phyloP scores from a whole-genome alignment of 1,140 invertebrate species.

The Acromyrmex charruanus region DNA sequence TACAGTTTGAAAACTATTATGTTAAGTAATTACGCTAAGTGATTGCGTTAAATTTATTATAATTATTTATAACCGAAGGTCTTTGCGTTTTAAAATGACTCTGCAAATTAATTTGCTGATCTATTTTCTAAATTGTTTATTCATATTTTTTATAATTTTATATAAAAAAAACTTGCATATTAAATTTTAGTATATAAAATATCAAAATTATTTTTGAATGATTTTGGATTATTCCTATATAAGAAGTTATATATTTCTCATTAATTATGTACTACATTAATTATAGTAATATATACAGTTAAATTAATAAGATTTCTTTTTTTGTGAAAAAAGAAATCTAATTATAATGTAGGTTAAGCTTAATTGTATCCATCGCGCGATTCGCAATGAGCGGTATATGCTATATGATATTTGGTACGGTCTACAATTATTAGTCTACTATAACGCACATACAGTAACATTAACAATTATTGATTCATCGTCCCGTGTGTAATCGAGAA shows the following conservation, averaged over 20 bases:
- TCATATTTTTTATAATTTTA: too few relatives aligned
- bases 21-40: slow-evolving; percentile 10
- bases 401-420: neutral
- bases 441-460: neutral
- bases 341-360: slow-evolving; percentile 11
- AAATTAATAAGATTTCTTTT: neutral
- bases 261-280: neutral
- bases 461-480: slow-evolving; percentile 38
- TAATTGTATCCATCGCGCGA: neutral
- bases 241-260: neutral
- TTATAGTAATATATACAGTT: too few relatives aligned
- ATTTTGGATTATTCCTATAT: neutral
- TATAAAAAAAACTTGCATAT: neutral
- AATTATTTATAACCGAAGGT: slow-evolving; percentile 28
- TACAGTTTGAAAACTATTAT: neutral
- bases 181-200: neutral
- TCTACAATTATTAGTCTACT: neutral
- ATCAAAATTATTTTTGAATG: neutral
- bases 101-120: neutral
- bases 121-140: neutral
- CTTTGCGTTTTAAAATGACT: neutral
- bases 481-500: neutral
- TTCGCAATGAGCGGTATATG: neutral
- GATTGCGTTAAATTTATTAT: slow-evolving; percentile 5
- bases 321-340: neutral